These are phyloP conservation scores for Abrostola tripartita DNA, from an alignment of 2,888 invertebrate species.

Conservation along the genomic window DNA sequence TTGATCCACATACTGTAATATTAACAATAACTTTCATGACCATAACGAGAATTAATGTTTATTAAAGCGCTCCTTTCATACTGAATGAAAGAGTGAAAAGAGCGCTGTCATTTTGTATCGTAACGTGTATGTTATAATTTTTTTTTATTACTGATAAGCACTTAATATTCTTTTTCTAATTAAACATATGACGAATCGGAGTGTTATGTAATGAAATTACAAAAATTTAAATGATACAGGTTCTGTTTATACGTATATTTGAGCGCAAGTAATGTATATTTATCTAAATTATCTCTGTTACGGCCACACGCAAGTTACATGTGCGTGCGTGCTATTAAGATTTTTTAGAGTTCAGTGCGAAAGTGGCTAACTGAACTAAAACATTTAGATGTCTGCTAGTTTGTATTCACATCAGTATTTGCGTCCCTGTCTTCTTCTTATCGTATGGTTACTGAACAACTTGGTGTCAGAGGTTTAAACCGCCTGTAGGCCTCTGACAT, in stretches of 20 bases:
- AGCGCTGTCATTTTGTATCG: conserved; percentile 16
- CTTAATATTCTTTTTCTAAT: no score
- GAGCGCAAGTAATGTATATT: conserved; percentile 38
- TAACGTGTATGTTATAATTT: no score
- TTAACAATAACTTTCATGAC: conserved; percentile 33
- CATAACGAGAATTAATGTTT: conserved; percentile 38
- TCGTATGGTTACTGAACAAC: no score
- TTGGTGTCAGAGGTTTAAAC: no score
- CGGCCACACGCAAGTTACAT: conserved; percentile 41
- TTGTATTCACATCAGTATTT: no score
- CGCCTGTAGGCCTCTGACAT: no score
- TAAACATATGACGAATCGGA: no score
- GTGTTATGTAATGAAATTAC: background rate
- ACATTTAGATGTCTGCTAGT: no score
- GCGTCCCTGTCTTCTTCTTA: no score
- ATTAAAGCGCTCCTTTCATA: conserved; percentile 17
- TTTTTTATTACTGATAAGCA: no score
- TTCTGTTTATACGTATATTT: conserved; percentile 8
- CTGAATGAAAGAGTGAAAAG: conserved; percentile 16
- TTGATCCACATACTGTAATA: conserved; percentile 38
- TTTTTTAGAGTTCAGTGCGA: conserved; percentile 13
- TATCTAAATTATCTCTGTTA: conserved; percentile 38
- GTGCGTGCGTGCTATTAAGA: conserved; percentile 28
- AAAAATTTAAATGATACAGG: no score
- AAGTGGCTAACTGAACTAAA: background rate